Evolutionary conservation across 2,113 vertebrate species (phyloP), one percentile per base, ranked within the genome.

Genomic region (Indri indri): DNA sequence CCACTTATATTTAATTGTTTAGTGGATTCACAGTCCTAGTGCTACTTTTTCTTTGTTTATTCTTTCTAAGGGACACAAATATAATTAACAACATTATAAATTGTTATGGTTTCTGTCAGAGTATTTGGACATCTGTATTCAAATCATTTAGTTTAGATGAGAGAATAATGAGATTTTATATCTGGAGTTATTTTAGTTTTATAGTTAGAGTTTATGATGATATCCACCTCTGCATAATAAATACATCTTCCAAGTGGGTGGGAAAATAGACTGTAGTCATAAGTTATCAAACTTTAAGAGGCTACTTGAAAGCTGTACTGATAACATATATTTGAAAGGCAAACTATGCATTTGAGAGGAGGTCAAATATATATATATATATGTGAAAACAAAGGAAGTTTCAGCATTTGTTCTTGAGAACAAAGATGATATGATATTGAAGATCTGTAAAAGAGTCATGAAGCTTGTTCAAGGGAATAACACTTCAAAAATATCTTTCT

Each of bases 321-420:
- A 87, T 76, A 77, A 66, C 13, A 17, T 66, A 30, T 83, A 89
- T 84, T 83, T 66, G 45, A 97, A 95, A 89, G 23, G 32, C 87
- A 45, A 90, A 18, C 74, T 61, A 45, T 32, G 2, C 8, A 27
- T 96, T 94, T 96, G 79, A 96, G 42, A 93, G 91, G 54, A 83
- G 83, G 50, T 94, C 34, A 81, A 63, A 94, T 83, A 66, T 79
- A 79, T 68, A 80, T 63, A 5, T 42, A 42, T n/a, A n/a, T n/a
- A n/a, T n/a, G n/a, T 86, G 30, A 94, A 96, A 97, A 97, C 85
- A 97, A 86, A 97, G 83, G 8, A 83, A 87, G 57, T 83, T 85
- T 79, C 1, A 63, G 34, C 45, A 47, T 89, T 86, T 94, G 71
- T 97, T 97, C 97, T 91, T 87, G 92, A 96, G 87, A 94, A 94